Conservation (phyloP, 2,113 vertebrate genomes). For the Leptodactylus fuscus region DNA sequence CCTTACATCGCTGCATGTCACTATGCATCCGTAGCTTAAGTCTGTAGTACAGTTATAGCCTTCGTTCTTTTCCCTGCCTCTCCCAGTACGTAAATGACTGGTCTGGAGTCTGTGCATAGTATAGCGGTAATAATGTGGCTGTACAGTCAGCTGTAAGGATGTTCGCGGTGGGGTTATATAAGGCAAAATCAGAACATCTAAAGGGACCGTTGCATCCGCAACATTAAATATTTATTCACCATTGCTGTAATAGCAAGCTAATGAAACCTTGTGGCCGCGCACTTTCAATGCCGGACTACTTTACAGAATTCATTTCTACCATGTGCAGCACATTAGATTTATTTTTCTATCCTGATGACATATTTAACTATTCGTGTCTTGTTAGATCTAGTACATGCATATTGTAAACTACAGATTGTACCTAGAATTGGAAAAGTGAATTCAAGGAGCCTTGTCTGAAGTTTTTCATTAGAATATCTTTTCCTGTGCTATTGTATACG, state of each 20-base stretch:
- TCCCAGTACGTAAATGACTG: no score
- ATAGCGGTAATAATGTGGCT: background rate
- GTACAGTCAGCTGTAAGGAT: background rate
- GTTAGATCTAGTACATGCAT: background rate
- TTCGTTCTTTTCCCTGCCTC: no score
- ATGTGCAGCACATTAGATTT: background rate
- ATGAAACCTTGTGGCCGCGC: background rate
- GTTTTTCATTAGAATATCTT: no score
- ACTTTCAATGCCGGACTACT: background rate
- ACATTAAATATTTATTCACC: slow-evolving; percentile 16
- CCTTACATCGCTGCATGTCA: no score
- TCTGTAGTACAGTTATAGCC: no score
- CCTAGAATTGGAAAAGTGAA: no score
- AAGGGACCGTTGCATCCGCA: slow-evolving; percentile 5
- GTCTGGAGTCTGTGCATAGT: background rate
- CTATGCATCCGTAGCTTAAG: no score
- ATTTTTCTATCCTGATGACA: background rate
- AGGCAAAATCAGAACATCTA: background rate
- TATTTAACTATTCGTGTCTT: background rate
- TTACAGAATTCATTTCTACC: background rate
- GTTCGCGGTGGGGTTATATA: background rate
- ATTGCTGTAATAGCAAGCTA: slow-evolving; percentile 6
- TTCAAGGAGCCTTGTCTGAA: no score
- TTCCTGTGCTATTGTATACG: no score
- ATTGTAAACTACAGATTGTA: background rate